Evolutionary conservation across 2,113 vertebrate species (phyloP).

Genomic region (Chloroceryle aenea): DNA sequence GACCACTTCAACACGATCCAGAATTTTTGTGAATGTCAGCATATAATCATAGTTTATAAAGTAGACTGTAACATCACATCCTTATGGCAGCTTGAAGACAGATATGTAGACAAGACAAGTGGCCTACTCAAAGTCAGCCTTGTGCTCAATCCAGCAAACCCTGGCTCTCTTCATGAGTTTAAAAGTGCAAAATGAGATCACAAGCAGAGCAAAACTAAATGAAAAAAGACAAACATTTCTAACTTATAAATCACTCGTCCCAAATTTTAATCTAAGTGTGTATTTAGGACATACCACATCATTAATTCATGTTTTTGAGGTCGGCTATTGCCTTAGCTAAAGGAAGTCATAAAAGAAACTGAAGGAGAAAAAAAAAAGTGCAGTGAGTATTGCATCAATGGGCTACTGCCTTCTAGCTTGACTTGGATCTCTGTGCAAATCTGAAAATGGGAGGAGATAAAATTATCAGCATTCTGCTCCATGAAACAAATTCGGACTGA

Average conservation of each 20-base stretch:
- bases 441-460: background rate
- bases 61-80: background rate
- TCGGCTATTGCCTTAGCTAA: background rate
- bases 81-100: constrained; percentile 13
- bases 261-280: background rate
- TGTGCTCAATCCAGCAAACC: background rate
- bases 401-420: background rate
- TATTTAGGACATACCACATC: background rate
- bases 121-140: background rate
- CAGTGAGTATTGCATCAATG: background rate
- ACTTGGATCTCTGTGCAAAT: background rate
- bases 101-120: background rate
- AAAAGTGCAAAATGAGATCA: background rate
- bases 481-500: background rate
- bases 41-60: background rate
- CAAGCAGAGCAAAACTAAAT: background rate
- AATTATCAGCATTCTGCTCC: background rate
- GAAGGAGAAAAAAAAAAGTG: background rate
- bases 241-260: background rate
- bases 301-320: background rate
- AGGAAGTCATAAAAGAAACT: background rate
- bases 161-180: background rate
- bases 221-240: background rate
- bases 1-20: background rate
- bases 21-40: background rate